A percentile compares a stretch with the other conserved stretches of the same genome.
Conservation (phyloP, 2,797 vertebrate species). For the Pelobates cultripes region DNA sequence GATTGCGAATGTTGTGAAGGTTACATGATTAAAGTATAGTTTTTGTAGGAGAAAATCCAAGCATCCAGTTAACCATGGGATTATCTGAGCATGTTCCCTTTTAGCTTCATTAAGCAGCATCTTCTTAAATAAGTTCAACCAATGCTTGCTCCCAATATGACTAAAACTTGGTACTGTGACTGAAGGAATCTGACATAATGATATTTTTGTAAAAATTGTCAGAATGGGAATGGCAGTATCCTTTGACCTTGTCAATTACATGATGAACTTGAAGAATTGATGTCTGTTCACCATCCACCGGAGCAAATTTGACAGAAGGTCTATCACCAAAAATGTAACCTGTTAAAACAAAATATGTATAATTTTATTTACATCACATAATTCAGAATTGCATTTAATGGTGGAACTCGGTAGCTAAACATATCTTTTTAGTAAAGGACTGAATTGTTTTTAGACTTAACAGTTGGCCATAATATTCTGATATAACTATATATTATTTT, state of each 20-base stretch:
- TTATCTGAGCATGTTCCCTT: constrained; percentile 10
- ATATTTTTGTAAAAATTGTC: constrained; percentile 98
- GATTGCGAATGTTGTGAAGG: background rate
- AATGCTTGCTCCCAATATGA: background rate
- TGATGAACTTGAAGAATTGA: constrained; percentile 93
- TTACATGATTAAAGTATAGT: background rate
- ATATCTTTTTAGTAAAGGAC: no score
- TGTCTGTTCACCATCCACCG: constrained; percentile 81
- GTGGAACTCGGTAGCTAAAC: no score
- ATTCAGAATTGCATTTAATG: background rate
- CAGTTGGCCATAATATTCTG: no score
- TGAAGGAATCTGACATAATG: constrained; percentile 91
- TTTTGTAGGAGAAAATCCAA: background rate
- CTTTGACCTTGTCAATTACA: constrained; percentile 93
- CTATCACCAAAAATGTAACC: constrained; percentile 82
- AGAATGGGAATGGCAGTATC: constrained; percentile 87
- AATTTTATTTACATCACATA: background rate
- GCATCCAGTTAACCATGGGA: background rate
- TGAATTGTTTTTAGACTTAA: no score
- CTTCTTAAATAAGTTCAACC: background rate
- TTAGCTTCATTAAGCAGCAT: background rate
- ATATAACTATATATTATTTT: no score
- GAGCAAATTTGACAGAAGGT: constrained; percentile 76
- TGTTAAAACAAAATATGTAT: constrained; percentile 67
- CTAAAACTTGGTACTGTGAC: constrained; percentile 91